Evolutionary conservation across 2,797 vertebrate genomes (phyloP).

Genomic region (Gymnothorax javanicus): DNA sequence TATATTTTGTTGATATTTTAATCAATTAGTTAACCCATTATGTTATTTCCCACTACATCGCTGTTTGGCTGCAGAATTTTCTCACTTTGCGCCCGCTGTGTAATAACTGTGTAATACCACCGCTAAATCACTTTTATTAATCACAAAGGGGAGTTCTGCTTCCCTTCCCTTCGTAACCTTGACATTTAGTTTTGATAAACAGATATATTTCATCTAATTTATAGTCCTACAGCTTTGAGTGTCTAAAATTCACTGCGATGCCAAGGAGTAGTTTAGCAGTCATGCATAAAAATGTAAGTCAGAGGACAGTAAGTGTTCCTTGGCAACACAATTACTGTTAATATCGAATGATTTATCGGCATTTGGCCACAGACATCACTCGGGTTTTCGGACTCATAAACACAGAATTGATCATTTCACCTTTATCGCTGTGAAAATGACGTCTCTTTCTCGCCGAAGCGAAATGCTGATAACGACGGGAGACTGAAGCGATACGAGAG

Average conservation of each 20-base stretch:
- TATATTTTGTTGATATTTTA: too few species aligned
- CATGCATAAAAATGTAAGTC: neutral
- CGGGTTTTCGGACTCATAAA: neutral
- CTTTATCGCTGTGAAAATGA: neutral
- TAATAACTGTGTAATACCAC: too few species aligned
- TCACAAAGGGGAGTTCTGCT: too few species aligned
- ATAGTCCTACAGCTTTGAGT: neutral
- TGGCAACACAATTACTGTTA: neutral
- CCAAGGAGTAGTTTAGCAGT: neutral
- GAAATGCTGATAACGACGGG: neutral
- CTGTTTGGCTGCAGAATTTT: too few species aligned
- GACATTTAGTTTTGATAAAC: neutral
- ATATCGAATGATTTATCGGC: neutral
- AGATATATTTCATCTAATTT: neutral
- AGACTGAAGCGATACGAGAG: neutral
- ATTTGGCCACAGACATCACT: neutral
- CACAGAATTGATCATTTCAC: neutral
- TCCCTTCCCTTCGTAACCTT: too few species aligned
- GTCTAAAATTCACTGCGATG: neutral
- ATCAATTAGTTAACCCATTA: too few species aligned
- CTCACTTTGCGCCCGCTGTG: too few species aligned
- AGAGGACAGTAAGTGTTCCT: neutral
- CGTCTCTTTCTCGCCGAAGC: neutral
- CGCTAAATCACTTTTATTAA: too few species aligned
- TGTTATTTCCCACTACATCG: too few species aligned